A percentile compares a stretch with the other conserved stretches of the same genome.
phyloP scores from a whole-genome alignment of 2,113 vertebrate genomes.

The Periophthalmus modestus region DNA sequence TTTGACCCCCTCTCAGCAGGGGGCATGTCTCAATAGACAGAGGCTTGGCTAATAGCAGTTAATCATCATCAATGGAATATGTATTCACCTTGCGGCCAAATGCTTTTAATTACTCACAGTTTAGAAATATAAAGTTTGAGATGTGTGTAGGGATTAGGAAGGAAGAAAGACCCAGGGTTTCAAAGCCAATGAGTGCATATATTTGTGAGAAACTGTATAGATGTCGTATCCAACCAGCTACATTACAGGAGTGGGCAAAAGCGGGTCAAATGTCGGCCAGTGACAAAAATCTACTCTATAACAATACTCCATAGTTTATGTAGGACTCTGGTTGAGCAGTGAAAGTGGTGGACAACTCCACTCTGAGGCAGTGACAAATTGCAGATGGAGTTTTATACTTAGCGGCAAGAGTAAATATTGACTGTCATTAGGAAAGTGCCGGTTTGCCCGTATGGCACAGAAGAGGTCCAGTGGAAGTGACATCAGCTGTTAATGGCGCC shows the following conservation, averaged over 20 bases:
- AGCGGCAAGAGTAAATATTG: constrained; percentile 22
- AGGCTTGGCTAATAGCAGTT: background rate
- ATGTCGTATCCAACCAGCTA: no score
- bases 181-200: no score
- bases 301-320: background rate
- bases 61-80: background rate
- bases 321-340: background rate
- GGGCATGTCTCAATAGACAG: constrained; percentile 25
- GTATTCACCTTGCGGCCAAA: background rate
- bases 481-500: constrained; percentile 18
- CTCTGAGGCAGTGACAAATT: constrained; percentile 25
- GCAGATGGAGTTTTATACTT: background rate
- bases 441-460: background rate
- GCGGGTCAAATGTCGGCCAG: no score
- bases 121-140: background rate
- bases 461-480: constrained; percentile 21
- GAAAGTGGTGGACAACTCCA: constrained; percentile 1
- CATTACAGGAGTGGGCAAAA: no score
- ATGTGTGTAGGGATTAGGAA: background rate
- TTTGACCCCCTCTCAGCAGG: constrained; percentile 62
- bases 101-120: background rate
- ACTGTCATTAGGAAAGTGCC: background rate
- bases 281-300: background rate
- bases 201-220: no score
- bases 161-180: background rate